Percentiles rank a stretch among this genome's conserved stretches.
Conservation (phyloP, 2,113 vertebrate species). For the Nanorana parkeri region DNA sequence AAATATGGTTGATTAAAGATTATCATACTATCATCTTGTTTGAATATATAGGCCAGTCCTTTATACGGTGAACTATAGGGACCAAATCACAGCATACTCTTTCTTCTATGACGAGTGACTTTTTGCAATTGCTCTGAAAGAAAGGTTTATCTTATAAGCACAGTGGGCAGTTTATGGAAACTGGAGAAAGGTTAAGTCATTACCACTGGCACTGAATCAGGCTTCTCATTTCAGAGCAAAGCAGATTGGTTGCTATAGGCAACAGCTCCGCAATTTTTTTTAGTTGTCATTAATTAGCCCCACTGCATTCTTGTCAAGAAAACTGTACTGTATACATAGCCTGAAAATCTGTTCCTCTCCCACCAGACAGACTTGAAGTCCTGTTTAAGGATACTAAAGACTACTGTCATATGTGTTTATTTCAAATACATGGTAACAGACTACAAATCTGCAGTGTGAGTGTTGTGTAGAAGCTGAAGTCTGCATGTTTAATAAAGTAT, state of each 20-base stretch:
- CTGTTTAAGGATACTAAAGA: not conserved
- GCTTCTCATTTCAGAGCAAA: not conserved
- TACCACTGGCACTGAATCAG: not conserved
- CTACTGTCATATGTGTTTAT: slow-evolving; percentile 17
- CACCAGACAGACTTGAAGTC: not conserved
- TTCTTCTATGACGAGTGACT: no score
- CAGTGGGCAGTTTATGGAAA: no score
- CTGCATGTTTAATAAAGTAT: slow-evolving; percentile 35
- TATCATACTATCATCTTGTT: no score
- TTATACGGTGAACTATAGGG: no score
- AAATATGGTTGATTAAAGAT: no score
- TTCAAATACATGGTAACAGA: slow-evolving; percentile 2
- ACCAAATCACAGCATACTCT: no score
- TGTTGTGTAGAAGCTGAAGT: not conserved
- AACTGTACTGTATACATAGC: not conserved
- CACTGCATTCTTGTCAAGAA: not conserved
- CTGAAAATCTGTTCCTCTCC: not conserved
- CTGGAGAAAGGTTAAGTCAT: not conserved
- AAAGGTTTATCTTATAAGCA: no score
- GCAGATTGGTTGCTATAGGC: no score
- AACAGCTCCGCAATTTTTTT: not conserved
- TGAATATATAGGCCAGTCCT: no score
- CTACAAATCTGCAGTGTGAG: slow-evolving; percentile 10
- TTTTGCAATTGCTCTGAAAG: no score
- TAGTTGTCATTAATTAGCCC: not conserved